Percentiles rank a stretch among this genome's conserved stretches.
These are phyloP conservation scores for Chesias legatella DNA, from an alignment of 2,888 invertebrate genomes.

Conservation along the genomic window DNA sequence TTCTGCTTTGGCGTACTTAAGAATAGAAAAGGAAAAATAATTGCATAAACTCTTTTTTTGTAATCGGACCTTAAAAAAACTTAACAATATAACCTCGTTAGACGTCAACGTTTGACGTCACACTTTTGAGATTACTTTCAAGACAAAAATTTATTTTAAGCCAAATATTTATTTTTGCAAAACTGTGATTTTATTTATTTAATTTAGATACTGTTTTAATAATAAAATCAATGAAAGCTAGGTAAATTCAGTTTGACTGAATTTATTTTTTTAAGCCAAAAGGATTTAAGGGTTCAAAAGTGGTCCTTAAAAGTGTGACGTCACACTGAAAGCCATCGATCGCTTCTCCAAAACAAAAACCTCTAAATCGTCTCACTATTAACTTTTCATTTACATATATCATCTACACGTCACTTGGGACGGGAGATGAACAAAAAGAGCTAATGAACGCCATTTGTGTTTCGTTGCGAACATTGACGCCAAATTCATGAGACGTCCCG, in stretches of 20 bases:
- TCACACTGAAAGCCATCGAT: constrained; percentile 24
- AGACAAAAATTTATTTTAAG: no score
- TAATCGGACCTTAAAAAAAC: constrained; percentile 59
- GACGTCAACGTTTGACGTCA: constrained; percentile 36
- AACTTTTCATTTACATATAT: constrained; percentile 28
- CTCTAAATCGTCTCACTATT: constrained; percentile 13
- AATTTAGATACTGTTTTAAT: background rate
- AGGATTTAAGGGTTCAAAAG: constrained; percentile 4
- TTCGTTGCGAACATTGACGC: no score
- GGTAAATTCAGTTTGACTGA: no score
- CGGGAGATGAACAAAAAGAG: constrained; percentile 19
- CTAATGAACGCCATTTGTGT: background rate
- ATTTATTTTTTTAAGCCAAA: no score
- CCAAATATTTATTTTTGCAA: no score
- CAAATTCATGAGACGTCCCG: no score
- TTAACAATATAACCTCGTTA: constrained; percentile 59
- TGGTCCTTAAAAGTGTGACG: constrained; percentile 23
- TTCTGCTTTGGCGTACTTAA: constrained; percentile 74
- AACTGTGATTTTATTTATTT: no score
- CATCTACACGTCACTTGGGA: constrained; percentile 24
- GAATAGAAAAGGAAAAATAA: constrained; percentile 60
- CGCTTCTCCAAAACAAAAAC: constrained; percentile 29
- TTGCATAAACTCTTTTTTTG: constrained; percentile 54
- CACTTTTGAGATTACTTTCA: constrained; percentile 31
- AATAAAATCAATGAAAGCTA: no score